Conservation (phyloP, 2,888 invertebrate genomes). For the Allygus modestus region DNA sequence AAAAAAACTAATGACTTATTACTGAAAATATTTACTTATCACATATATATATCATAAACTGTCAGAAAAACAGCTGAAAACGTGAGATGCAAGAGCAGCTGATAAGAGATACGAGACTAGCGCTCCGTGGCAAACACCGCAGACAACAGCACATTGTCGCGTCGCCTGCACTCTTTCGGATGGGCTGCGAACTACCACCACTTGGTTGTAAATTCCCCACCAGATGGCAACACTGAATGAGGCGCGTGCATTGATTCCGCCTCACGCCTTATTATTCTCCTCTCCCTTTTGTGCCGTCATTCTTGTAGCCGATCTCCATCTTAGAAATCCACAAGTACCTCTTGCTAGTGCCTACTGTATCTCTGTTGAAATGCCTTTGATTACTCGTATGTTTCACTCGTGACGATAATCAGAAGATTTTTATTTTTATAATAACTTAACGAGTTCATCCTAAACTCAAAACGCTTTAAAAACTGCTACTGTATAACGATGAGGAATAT, state of each 20-base stretch:
- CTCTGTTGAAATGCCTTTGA: background rate
- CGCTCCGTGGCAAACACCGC: constrained; percentile 20
- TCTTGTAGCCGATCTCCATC: constrained; percentile 41
- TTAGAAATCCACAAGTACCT: constrained; percentile 47
- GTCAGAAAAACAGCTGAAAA: background rate
- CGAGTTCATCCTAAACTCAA: too few species aligned
- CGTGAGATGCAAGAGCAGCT: constrained; percentile 9
- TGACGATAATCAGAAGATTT: too few species aligned
- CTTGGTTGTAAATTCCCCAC: constrained; percentile 37
- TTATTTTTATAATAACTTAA: too few species aligned
- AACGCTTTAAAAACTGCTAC: too few species aligned
- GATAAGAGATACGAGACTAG: constrained; percentile 45
- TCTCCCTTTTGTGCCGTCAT: constrained; percentile 48
- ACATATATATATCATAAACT: background rate
- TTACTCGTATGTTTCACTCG: background rate
- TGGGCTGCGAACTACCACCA: constrained; percentile 24
- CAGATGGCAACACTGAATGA: constrained; percentile 50
- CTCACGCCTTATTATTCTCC: constrained; percentile 39
- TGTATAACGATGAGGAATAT: too few species aligned
- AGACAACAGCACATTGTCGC: background rate
- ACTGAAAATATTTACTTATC: too few species aligned
- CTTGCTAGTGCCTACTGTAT: background rate
- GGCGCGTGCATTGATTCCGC: constrained; percentile 51
- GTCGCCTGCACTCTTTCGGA: constrained; percentile 43
- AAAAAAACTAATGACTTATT: too few species aligned